Evolutionary conservation across 2,113 vertebrate species (phyloP).

Genomic region (Aptenodytes patagonicus): DNA sequence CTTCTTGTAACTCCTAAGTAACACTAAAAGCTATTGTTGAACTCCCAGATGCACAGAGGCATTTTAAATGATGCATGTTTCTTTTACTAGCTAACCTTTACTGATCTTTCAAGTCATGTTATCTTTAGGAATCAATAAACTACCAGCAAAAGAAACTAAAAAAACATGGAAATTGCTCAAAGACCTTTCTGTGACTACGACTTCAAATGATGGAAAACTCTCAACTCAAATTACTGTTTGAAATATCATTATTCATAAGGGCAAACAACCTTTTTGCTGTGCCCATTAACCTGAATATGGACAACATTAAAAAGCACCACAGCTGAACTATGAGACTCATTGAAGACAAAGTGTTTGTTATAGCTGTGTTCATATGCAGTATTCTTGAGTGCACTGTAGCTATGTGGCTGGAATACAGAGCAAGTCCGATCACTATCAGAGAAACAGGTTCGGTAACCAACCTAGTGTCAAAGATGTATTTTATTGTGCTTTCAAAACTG

Average conservation of each 20-base stretch:
- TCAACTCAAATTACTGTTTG: not conserved
- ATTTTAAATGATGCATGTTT: constrained; percentile 44
- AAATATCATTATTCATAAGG: not conserved
- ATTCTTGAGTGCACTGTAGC: not conserved
- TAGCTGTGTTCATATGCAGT: not conserved
- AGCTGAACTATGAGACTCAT: not conserved
- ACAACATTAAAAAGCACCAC: not conserved
- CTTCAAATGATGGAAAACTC: constrained; percentile 14
- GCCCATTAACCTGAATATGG: constrained; percentile 14
- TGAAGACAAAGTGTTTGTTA: not conserved
- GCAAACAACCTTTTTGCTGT: not conserved
- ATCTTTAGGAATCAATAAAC: constrained; percentile 38
- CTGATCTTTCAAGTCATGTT: constrained; percentile 8
- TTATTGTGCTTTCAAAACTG: not conserved
- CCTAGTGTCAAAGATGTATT: not conserved
- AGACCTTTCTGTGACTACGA: not conserved
- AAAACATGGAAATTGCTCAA: not conserved
- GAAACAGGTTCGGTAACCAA: not conserved
- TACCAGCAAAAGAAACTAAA: not conserved
- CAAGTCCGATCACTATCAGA: not conserved
- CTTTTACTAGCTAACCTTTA: constrained; percentile 28
- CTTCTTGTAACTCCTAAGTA: not conserved
- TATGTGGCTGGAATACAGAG: not conserved
- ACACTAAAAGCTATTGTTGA: constrained; percentile 9
- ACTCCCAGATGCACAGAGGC: not conserved